Base-by-base conservation (phyloP, 2,797 vertebrate genomes). In the Sus cebifrons region DNA sequence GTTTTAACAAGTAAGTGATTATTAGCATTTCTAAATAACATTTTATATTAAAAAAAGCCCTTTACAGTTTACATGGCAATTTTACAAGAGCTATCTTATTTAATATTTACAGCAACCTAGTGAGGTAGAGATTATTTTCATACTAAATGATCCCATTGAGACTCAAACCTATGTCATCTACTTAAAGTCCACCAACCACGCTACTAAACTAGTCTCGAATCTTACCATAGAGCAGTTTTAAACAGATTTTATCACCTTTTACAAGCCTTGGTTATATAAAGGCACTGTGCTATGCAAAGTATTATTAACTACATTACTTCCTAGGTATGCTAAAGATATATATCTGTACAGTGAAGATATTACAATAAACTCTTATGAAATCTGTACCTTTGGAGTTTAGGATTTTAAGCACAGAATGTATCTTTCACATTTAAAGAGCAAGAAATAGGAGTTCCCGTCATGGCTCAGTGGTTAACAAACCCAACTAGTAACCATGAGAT, bases 361-460 rank as follows among this genome's bases (percentile, higher is more conserved):
- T 93, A 40, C 21, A 94, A n/a, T 81, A 77, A 91, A 78, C 13
- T 70, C 64, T 89, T 78, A 32, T 23, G 67, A 60, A 82, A 67
- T 65, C 64, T 77, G 29, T 87, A 81, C 23, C 21, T 82, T 91
- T 93, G 75, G 58, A 89, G 12, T 27, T 92, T 60, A 86, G 32
- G 49, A 86, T 96, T 96, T 79, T 67, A 67, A 86, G 60, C 25
- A 54, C 32, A 81, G 64, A 79, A 15, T 14, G 0, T 78, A n/a
- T 36, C 36, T 89, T 95, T 83, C 62, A 75, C 94, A 85, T 84
- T 82, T 56, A 82, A 82, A 86, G 21, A 85, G 15, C 62, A 92
- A 79, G 60, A 84, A 86, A n/a, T 21, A 83, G 36, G 36, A 36
- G 36, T 36, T 36, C 36, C 36, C 36, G 36, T 36, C 36, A 36